Evolutionary conservation across 2,888 invertebrate species (phyloP).

Genomic region (Stenodema calcarata): DNA sequence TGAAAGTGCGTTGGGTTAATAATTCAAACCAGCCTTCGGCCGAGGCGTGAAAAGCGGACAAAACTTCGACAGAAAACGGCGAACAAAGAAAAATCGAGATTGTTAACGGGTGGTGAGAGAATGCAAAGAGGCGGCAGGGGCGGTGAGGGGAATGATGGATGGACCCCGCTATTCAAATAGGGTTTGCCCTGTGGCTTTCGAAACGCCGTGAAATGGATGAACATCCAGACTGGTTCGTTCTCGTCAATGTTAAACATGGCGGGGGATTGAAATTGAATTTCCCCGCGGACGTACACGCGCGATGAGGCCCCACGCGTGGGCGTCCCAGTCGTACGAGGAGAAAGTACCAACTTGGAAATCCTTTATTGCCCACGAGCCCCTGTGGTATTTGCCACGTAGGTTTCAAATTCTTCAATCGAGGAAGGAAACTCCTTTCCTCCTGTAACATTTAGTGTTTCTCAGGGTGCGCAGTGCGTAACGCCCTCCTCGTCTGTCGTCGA

Average conservation of each 20-base stretch:
- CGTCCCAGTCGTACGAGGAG: no score
- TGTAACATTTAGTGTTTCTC: no score
- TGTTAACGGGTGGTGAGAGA: not conserved
- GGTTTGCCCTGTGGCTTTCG: not conserved
- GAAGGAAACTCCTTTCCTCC: no score
- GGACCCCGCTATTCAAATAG: not conserved
- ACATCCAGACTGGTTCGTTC: not conserved
- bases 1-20: not conserved
- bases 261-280: not conserved
- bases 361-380: no score
- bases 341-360: no score
- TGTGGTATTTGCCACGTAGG: no score
- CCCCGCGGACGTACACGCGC: no score
- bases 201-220: not conserved
- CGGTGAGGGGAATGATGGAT: not conserved
- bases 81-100: conserved; percentile 2
- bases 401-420: no score
- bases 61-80: not conserved
- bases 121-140: not conserved
- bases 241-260: not conserved
- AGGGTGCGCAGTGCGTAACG: no score
- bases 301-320: no score
- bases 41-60: not conserved
- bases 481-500: no score
- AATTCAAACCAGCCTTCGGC: not conserved